Percentiles rank a stretch among this genome's conserved stretches.
phyloP scores from a whole-genome alignment of 2,113 vertebrate species.

The Macquaria ambigua region DNA sequence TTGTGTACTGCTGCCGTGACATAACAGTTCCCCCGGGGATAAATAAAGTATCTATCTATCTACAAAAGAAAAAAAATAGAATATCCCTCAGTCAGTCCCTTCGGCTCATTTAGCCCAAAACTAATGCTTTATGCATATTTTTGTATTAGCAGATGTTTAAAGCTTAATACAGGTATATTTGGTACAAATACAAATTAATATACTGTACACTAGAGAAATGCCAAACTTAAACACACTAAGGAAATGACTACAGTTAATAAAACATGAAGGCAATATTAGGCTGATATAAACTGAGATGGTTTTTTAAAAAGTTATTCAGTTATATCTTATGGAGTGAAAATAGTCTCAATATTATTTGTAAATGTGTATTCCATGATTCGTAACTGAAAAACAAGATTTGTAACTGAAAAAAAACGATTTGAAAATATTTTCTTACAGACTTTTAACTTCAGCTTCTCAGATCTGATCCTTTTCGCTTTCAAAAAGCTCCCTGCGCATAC shows the following conservation, averaged over 20 bases:
- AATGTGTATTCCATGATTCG: too few species aligned
- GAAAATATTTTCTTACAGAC: too few species aligned
- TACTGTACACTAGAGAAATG: background rate
- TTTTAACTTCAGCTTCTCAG: too few species aligned
- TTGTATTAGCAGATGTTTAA: background rate
- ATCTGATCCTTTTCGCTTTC: too few species aligned
- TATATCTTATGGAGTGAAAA: too few species aligned
- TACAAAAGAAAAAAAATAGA: background rate
- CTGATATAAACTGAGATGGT: background rate
- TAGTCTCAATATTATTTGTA: too few species aligned
- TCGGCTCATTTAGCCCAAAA: background rate
- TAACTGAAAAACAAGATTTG: too few species aligned
- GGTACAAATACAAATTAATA: background rate
- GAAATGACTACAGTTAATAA: background rate
- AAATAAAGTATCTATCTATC: too few species aligned
- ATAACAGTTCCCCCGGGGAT: too few species aligned
- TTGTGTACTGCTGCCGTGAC: too few species aligned
- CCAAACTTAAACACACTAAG: background rate
- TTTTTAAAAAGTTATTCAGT: background rate
- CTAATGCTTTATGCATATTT: background rate
- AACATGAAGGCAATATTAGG: background rate
- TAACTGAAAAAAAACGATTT: too few species aligned
- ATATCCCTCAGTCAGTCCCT: background rate
- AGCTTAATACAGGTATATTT: background rate
- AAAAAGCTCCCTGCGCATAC: too few species aligned